Percentiles rank a stretch among this genome's conserved stretches.
These are phyloP conservation scores for Philereme transversata DNA, from an alignment of 2,888 invertebrate genomes.

Conservation along the genomic window DNA sequence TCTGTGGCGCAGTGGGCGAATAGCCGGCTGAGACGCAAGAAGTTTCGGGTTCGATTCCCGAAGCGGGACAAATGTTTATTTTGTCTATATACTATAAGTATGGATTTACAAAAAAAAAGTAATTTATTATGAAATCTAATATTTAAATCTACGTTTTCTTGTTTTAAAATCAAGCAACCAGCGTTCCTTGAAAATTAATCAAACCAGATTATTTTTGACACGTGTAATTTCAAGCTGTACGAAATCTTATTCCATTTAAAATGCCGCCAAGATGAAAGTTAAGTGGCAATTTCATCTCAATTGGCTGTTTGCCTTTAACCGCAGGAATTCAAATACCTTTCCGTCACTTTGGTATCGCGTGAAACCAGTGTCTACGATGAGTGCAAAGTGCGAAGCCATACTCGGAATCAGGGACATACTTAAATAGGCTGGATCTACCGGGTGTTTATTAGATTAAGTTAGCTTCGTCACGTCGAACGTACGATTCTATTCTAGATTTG, in stretches of 20 bases:
- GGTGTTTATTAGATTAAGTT: constrained; percentile 69
- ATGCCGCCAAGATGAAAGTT: neutral
- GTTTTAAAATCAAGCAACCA: too few species aligned
- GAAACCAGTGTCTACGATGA: constrained; percentile 47
- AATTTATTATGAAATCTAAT: too few species aligned
- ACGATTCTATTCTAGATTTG: constrained; percentile 31
- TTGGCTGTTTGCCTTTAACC: constrained; percentile 21
- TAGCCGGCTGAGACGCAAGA: too few species aligned
- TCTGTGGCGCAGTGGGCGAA: too few species aligned
- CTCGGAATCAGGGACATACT: constrained; percentile 50
- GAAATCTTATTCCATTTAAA: constrained; percentile 3
- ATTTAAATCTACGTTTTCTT: too few species aligned
- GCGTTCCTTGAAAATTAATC: too few species aligned
- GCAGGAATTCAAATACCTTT: constrained; percentile 28
- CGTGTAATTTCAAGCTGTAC: neutral
- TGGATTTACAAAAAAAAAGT: too few species aligned
- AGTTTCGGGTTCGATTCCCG: too few species aligned
- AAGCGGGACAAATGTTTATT: too few species aligned
- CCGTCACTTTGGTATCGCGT: constrained; percentile 24
- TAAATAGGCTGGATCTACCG: constrained; percentile 58
- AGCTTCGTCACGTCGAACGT: constrained; percentile 40
- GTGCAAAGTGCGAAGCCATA: constrained; percentile 56
- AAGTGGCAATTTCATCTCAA: constrained; percentile 11
- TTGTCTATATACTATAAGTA: too few species aligned
- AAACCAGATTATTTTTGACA: neutral